Base-by-base conservation (phyloP, 2,113 vertebrate genomes). In the Corvus hawaiiensis region DNA sequence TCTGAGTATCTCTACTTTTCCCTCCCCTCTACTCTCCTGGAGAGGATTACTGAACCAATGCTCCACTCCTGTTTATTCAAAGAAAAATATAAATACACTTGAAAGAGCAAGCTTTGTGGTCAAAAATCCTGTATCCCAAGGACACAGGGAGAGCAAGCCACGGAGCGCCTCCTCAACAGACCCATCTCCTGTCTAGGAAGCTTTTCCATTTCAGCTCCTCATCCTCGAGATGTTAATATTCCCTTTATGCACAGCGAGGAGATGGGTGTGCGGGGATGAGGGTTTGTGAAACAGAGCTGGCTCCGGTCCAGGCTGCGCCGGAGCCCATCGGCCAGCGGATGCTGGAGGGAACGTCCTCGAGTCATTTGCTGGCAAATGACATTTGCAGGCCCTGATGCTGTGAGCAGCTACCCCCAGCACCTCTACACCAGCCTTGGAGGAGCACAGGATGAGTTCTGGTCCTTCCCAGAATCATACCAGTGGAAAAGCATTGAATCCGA, bases 231-330 rank as follows among this genome's bases (percentile, higher is more conserved):
- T 8, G 79, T 32, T 64, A 56, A 71, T 41, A 48, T 52, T 68
- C 64, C 61, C 85, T 81, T 55, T 56, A 41, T 52, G 85, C 94
- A 90, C 63, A 92, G 83, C 11, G 69, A 19, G 59, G 85, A 74
- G 83, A 37, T 72, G 93, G 67, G 67, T 13, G 54, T 21, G 91
- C 3, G 0, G 85, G 73, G 94, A 48, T 35, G 79, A 88, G 92
- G 73, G 93, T n/a, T 81, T 93, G 93, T 92, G 96, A 88, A 93
- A 75, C 49, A 52, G 79, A 68, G 39, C 88, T 96, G 96, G 94
- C 94, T 64, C 26, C 0, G 7, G 3, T 10, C 94, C 88, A 94
- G 92, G 3, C 76, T 56, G 85, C 21, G 1, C 32, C 2, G 16
- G 73, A 94, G 64, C 93, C 84, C 88, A 49, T 66, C 33, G 16